Percentiles rank a stretch among this genome's conserved stretches.
Evolutionary conservation across 2,797 vertebrate species (phyloP).

Genomic region (Atherinosoma microstoma): DNA sequence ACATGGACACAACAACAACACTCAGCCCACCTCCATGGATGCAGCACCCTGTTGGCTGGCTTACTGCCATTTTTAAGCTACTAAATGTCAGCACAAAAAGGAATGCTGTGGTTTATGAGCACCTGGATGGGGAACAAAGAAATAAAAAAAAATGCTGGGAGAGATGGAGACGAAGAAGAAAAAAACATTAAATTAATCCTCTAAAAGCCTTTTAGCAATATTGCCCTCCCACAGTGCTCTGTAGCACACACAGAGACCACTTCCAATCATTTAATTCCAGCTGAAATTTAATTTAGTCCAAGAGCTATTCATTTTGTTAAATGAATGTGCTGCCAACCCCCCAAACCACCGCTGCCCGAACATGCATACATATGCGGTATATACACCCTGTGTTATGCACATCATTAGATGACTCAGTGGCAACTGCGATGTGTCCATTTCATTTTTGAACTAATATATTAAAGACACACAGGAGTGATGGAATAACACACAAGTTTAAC

Average conservation of each 20-base stretch:
- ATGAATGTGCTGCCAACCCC: slow-evolving; percentile 71
- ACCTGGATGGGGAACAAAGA: slow-evolving; percentile 79
- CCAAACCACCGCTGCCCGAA: slow-evolving; percentile 38
- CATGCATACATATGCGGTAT: slow-evolving; percentile 49
- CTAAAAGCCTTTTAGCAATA: slow-evolving; percentile 88
- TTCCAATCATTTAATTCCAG: slow-evolving; percentile 82
- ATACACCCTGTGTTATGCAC: slow-evolving; percentile 29
- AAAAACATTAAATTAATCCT: slow-evolving; percentile 83
- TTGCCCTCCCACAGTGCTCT: slow-evolving; percentile 76
- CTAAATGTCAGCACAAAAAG: slow-evolving; percentile 71
- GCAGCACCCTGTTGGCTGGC: slow-evolving; percentile 61
- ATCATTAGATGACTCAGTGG: slow-evolving; percentile 51
- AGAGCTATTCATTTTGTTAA: slow-evolving; percentile 87
- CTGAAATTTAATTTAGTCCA: slow-evolving; percentile 86
- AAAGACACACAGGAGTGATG: slow-evolving; percentile 11
- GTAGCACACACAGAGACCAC: slow-evolving; percentile 70
- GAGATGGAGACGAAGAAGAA: slow-evolving; percentile 58
- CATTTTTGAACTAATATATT: slow-evolving; percentile 43
- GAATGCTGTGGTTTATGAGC: slow-evolving; percentile 74
- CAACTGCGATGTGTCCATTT: slow-evolving; percentile 23
- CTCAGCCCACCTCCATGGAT: slow-evolving; percentile 53
- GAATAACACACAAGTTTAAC: slow-evolving; percentile 32
- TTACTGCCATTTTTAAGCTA: slow-evolving; percentile 60
- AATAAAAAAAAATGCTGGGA: slow-evolving; percentile 49
- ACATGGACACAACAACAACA: slow-evolving; percentile 49